Base-by-base conservation (phyloP, 2,113 vertebrate genomes). In the Peucedramus taeniatus region DNA sequence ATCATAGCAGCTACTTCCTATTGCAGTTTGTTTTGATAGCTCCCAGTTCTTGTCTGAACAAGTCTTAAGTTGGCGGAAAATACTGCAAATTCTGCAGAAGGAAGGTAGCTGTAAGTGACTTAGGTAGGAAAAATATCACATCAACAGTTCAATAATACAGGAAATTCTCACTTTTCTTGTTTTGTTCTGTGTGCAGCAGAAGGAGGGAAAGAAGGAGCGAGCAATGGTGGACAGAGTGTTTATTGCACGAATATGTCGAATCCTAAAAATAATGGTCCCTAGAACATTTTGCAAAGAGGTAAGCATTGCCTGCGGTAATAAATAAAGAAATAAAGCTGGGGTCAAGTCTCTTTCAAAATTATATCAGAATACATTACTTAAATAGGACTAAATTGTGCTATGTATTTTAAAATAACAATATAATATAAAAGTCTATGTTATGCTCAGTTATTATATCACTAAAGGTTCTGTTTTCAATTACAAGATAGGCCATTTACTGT, bases 221-320 rank as follows among this genome's bases (percentile, higher is more conserved):
- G 99, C 99, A 6, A 92, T 98, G 50, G 99, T 99, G 96, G 99
- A 99, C 97, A 98, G 95, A 71, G 96, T 98, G 12, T 99, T 99
- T 97, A 97, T 99, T 89, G 81, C 93, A 82, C 97, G 99, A 54
- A 98, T 99, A 64, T 85, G 96, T 30, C 96, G 89, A 78, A 99
- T 99, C 75, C 33, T 99, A 88, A 97, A 93, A 93, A 98, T 99
- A 96, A 98, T 99, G 98, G 98, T 99, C 15, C 99, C 99, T 54
- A 97, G 97, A 70, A 69, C 98, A 19, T 96, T 99, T 96, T 98
- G 98, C 97, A 99, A 98, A 98, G 99, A 99, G 99, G 99, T 99
- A 96, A 94, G 98, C 77, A 40, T 94, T 93, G 63, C 13, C 42
- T 84, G 24, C 31, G 61, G 39, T 93, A 78, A 57, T 39, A 92